phyloP scores from a whole-genome alignment of 2,797 vertebrate genomes.

The Glossophaga mutica region DNA sequence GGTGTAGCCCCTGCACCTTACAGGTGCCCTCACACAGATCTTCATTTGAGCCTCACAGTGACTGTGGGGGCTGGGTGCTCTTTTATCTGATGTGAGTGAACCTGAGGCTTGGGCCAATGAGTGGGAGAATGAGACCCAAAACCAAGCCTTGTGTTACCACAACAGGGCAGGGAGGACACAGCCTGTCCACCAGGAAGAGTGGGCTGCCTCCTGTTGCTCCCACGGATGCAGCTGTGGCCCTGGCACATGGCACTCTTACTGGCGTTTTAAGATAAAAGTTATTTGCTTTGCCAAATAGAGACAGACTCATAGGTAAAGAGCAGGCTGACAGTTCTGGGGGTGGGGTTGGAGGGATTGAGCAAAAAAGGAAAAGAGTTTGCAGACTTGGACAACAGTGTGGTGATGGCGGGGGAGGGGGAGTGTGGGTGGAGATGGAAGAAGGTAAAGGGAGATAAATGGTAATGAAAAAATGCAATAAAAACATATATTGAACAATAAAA shows the following conservation, averaged over 20 bases:
- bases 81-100: not conserved
- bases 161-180: too few relatives aligned
- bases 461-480: too few relatives aligned
- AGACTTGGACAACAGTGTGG: too few relatives aligned
- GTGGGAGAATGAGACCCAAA: not conserved
- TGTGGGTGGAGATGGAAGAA: too few relatives aligned
- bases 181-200: not conserved
- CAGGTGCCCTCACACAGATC: rapidly evolving
- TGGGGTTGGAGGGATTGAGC: too few relatives aligned
- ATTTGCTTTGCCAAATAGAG: not conserved
- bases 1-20: not conserved
- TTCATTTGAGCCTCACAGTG: not conserved
- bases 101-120: not conserved
- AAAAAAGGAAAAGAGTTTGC: too few relatives aligned
- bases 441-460: too few relatives aligned
- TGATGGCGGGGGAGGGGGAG: too few relatives aligned
- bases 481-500: too few relatives aligned
- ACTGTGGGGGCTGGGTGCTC: not conserved
- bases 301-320: too few relatives aligned
- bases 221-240: not conserved
- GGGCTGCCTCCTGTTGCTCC: not conserved
- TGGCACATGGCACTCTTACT: not conserved
- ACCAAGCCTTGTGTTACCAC: not conserved
- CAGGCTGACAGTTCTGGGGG: too few relatives aligned
- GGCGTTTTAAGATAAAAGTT: not conserved